phyloP scores from a whole-genome alignment of 2,113 vertebrate genomes.

The Tringa solitaria region DNA sequence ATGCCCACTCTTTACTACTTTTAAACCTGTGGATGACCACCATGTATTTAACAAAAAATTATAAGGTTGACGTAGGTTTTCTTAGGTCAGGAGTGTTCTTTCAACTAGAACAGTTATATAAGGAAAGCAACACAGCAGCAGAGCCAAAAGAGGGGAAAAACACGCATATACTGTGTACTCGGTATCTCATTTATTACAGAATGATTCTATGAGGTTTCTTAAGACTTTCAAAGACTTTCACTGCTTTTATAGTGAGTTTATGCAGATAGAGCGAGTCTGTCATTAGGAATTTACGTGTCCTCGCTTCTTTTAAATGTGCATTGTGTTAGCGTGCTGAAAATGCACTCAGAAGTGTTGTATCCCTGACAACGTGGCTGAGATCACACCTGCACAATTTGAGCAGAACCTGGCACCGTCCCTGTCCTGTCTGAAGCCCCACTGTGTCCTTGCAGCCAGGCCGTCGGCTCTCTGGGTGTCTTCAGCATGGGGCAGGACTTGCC shows the following conservation, averaged over 20 bases:
- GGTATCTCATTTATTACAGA: neutral
- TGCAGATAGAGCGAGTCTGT: neutral
- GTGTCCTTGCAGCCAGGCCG: neutral
- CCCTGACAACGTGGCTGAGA: neutral
- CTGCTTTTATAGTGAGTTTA: neutral
- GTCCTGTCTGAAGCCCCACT: neutral
- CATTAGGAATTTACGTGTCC: neutral
- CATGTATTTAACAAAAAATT: slow-evolving; percentile 72
- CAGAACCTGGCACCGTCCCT: neutral
- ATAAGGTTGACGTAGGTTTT: slow-evolving; percentile 51
- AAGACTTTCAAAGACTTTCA: neutral
- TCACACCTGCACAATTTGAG: neutral
- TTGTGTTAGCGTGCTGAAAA: neutral
- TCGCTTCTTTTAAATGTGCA: neutral
- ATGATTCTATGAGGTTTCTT: neutral
- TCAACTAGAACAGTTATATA: slow-evolving; percentile 56
- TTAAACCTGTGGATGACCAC: slow-evolving; percentile 69
- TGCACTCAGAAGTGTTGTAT: neutral
- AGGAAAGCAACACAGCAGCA: slow-evolving; percentile 40
- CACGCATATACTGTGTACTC: neutral
- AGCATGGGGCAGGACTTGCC: neutral
- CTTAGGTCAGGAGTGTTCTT: slow-evolving; percentile 55
- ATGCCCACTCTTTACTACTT: slow-evolving; percentile 65
- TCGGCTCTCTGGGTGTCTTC: neutral
- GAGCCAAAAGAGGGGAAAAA: neutral